Evolutionary conservation across 64 coral and sea anemone species (phyloP).

Genomic region (Stichodactyla helianthus): DNA sequence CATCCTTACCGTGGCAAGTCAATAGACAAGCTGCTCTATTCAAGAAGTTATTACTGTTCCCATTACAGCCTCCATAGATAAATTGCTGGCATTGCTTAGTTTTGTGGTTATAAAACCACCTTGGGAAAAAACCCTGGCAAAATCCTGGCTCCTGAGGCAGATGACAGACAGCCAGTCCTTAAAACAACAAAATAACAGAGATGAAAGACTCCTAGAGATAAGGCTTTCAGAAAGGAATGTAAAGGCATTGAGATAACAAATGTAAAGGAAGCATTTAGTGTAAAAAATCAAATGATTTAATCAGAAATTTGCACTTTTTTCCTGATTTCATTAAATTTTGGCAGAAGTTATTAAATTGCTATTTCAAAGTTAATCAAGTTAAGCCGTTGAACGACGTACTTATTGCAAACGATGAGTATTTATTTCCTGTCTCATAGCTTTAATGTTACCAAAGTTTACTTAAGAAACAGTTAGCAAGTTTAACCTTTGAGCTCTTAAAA

Average conservation of each 20-base stretch:
- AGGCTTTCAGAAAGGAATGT: too few relatives aligned
- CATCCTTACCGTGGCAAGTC: conserved; percentile 21
- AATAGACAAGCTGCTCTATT: conserved; percentile 2
- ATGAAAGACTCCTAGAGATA: neutral
- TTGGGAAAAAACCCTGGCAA: conserved; percentile 23
- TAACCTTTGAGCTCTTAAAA: conserved; percentile 13
- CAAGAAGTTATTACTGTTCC: conserved; percentile 46
- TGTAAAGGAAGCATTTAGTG: too few relatives aligned
- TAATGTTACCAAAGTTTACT: neutral
- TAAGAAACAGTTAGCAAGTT: neutral
- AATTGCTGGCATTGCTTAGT: conserved; percentile 24
- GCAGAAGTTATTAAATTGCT: too few relatives aligned
- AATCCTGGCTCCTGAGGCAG: neutral
- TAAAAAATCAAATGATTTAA: too few relatives aligned
- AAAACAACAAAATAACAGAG: neutral
- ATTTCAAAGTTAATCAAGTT: too few relatives aligned
- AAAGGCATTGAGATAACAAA: too few relatives aligned
- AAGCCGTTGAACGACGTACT: too few relatives aligned
- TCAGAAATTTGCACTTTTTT: too few relatives aligned
- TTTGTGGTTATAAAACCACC: conserved; percentile 25
- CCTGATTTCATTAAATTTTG: too few relatives aligned
- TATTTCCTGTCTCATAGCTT: neutral
- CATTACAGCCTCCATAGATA: conserved; percentile 44
- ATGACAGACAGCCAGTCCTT: neutral
- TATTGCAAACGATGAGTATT: neutral